Evolutionary conservation across 2,113 vertebrate species (phyloP), one percentile per base, ranked within the genome.

Genomic region (Orthonyx spaldingii): DNA sequence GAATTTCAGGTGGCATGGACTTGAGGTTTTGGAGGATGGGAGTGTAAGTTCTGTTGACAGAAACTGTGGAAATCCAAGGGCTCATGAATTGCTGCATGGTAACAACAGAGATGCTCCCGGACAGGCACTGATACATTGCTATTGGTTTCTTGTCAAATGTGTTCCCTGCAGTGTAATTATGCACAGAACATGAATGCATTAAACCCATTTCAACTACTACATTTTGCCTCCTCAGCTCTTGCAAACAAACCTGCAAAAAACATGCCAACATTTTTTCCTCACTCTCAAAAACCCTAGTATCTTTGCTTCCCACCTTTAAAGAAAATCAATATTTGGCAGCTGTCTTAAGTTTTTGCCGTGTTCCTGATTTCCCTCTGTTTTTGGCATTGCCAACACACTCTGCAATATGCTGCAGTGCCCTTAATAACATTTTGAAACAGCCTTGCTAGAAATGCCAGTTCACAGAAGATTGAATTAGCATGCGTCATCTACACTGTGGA

Each of bases 331-430:
- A 39, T 91, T 93, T 97, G 95, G 90, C 89, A 96, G 74, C 56
- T 88, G 55, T 72, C 87, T 91, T 55, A 47, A 37, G 60, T 61
- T 95, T 95, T 93, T 79, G 49, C 70, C 22, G 1, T 84, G 70
- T 77, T 95, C 80, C 90, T 74, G 76, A 56, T 90, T 93, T 86
- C 92, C 70, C 46, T 87, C 72, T 95, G 93, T 39, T 94, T 97
- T 86, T 97, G 94, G 93, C 95, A 95, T 70, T 75, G 71, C 90
- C 86, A 94, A 55, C 75, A 74, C 71, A 89, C 63, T 79, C 95
- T 82, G 95, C 96, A 96, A 96, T 97, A 97, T 96, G 97, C 91
- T 93, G 86, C 93, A 96, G 71, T 96, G 93, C 81, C 93, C 95
- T 93, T 96, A 97, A 78, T 95, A 96, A 97, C 68, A 79, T 82